A percentile compares a stretch with the other conserved stretches of the same genome.
Evolutionary conservation across 2,113 vertebrate genomes (phyloP).

Genomic region (Mastomys coucha): DNA sequence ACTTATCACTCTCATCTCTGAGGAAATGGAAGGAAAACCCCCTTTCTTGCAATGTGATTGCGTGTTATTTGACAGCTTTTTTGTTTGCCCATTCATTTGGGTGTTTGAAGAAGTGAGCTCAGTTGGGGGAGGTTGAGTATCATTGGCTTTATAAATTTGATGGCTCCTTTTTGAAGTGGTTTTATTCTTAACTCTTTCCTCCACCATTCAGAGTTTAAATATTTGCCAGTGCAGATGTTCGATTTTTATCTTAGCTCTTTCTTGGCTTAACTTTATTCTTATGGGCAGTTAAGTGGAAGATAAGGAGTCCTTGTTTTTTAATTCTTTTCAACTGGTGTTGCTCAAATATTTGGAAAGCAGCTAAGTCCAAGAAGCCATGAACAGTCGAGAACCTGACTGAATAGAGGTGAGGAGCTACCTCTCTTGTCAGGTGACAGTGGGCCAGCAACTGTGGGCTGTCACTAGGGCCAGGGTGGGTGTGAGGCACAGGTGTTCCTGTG

Average conservation of each 20-base stretch:
- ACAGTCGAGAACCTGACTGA: not conserved
- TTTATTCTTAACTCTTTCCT: constrained; percentile 53
- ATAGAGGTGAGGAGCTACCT: constrained; percentile 50
- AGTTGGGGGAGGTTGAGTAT: constrained; percentile 58
- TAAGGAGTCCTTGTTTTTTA: constrained; percentile 83
- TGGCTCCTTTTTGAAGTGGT: constrained; percentile 83
- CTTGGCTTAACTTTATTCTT: constrained; percentile 87
- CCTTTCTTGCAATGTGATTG: constrained; percentile 77
- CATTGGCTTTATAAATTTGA: constrained; percentile 81
- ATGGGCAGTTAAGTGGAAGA: constrained; percentile 84
- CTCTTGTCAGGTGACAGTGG: not conserved
- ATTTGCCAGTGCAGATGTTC: constrained; percentile 86
- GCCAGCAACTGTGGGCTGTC: not conserved
- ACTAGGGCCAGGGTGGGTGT: not conserved
- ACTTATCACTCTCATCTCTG: constrained; percentile 78
- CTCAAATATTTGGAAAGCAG: constrained; percentile 81
- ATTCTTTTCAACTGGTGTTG: constrained; percentile 80
- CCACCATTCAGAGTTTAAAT: constrained; percentile 85
- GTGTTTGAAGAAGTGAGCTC: constrained; percentile 82
- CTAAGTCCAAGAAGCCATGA: constrained; percentile 74
- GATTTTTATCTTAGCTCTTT: constrained; percentile 85
- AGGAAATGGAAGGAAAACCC: constrained; percentile 75
- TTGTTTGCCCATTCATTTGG: constrained; percentile 70
- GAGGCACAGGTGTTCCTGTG: not conserved
- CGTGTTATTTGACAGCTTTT: constrained; percentile 79